phyloP scores from a whole-genome alignment of 1,140 invertebrate genomes.

The Nixonia krombeini region DNA sequence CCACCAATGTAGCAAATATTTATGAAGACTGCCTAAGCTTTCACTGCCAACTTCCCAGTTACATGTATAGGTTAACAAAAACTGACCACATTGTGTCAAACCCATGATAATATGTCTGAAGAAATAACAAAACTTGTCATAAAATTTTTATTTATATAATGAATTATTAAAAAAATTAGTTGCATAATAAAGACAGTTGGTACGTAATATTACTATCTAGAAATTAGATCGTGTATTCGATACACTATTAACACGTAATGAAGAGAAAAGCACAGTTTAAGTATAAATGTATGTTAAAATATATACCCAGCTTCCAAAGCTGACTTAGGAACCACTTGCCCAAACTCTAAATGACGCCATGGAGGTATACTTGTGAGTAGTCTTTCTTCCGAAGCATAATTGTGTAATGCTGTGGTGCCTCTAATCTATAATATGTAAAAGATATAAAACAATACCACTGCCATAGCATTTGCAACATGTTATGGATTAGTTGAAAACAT shows the following conservation, averaged over 20 bases:
- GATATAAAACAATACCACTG: too few species aligned
- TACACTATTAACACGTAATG: background rate
- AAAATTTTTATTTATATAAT: too few species aligned
- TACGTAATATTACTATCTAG: too few species aligned
- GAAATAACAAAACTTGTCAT: constrained; percentile 52
- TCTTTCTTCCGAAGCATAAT: constrained; percentile 66
- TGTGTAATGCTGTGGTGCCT: constrained; percentile 64
- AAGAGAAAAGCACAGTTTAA: background rate
- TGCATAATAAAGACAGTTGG: too few species aligned
- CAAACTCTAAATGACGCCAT: constrained; percentile 63
- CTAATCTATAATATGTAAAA: constrained; percentile 58
- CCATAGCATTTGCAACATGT: too few species aligned
- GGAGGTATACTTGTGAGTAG: constrained; percentile 65
- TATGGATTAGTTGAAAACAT: too few species aligned
- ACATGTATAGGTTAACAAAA: constrained; percentile 88
- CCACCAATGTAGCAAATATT: constrained; percentile 82
- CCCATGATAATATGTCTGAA: constrained; percentile 91
- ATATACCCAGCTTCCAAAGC: constrained; percentile 68
- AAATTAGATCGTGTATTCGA: too few species aligned
- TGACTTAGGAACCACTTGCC: constrained; percentile 66
- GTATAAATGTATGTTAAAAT: background rate
- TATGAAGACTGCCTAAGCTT: constrained; percentile 61
- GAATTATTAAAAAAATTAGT: constrained; percentile 3
- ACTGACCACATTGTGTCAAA: constrained; percentile 92
- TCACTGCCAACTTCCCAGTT: constrained; percentile 73